A percentile compares a stretch with the other conserved stretches of the same genome.
Evolutionary conservation across 2,113 vertebrate species (phyloP).

Genomic region (Melanerpes aurifrons): DNA sequence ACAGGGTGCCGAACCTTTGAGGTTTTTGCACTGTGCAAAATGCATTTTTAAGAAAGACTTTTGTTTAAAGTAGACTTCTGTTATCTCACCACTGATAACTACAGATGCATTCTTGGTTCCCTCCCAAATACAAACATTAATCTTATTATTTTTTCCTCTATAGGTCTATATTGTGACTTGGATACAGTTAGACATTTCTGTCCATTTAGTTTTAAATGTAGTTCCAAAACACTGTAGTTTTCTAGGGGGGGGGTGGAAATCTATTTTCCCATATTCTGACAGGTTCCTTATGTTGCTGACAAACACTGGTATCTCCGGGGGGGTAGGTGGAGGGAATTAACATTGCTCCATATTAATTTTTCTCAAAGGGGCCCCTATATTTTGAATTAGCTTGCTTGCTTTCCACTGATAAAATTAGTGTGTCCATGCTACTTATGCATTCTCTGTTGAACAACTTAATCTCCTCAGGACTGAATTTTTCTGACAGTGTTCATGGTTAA

Average conservation of each 20-base stretch:
- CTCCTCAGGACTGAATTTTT: neutral
- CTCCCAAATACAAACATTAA: neutral
- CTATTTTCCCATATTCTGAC: neutral
- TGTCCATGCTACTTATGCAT: fast-evolving
- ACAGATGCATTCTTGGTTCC: neutral
- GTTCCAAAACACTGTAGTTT: neutral
- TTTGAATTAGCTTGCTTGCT: neutral
- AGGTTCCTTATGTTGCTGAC: neutral
- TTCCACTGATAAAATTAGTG: neutral
- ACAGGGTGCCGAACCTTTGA: neutral
- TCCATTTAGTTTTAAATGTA: neutral
- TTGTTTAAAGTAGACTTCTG: neutral
- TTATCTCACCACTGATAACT: neutral
- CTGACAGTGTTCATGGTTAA: neutral
- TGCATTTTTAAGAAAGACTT: neutral
- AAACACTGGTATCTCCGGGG: neutral
- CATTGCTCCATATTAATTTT: neutral
- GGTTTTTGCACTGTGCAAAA: neutral
- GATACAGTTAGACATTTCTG: neutral
- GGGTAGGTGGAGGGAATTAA: neutral
- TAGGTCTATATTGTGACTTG: neutral
- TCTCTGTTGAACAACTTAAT: neutral
- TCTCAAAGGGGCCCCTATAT: neutral
- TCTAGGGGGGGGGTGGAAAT: fast-evolving
- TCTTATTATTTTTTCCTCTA: neutral